Conservation (phyloP, 2,888 invertebrate species). For the Epirrhoe alternata region DNA sequence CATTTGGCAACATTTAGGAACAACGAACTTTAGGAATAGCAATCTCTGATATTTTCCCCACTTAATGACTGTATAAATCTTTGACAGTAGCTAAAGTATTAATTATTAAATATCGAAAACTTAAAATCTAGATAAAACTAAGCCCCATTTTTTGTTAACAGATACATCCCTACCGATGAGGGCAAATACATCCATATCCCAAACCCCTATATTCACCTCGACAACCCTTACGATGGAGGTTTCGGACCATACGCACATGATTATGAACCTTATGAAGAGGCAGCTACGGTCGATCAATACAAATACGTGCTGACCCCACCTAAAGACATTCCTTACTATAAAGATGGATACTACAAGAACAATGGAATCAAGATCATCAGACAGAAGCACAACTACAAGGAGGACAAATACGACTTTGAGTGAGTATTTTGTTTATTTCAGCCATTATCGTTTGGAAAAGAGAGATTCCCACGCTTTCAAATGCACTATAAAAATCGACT, state of each 20-base stretch:
- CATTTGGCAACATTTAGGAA: conserved; percentile 15
- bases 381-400: conserved; percentile 78
- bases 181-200: conserved; percentile 84
- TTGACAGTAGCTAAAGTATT: no score
- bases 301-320: conserved; percentile 65
- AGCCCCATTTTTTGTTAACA: conserved; percentile 45
- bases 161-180: conserved; percentile 78
- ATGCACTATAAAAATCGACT: no score
- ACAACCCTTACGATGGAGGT: conserved; percentile 79
- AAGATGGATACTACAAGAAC: conserved; percentile 80
- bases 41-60: background rate
- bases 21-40: conserved; percentile 10
- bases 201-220: conserved; percentile 81
- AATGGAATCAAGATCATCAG: conserved; percentile 82
- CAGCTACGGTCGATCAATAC: conserved; percentile 73
- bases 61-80: background rate
- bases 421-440: conserved; percentile 57
- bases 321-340: conserved; percentile 75
- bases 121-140: conserved; percentile 24
- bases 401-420: conserved; percentile 82
- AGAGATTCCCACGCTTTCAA: no score
- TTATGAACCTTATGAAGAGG: conserved; percentile 79
- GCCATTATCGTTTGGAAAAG: background rate
- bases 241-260: conserved; percentile 77
- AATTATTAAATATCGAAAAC: no score